Conservation (phyloP, 2,888 invertebrate genomes). For the Laothoe populi region DNA sequence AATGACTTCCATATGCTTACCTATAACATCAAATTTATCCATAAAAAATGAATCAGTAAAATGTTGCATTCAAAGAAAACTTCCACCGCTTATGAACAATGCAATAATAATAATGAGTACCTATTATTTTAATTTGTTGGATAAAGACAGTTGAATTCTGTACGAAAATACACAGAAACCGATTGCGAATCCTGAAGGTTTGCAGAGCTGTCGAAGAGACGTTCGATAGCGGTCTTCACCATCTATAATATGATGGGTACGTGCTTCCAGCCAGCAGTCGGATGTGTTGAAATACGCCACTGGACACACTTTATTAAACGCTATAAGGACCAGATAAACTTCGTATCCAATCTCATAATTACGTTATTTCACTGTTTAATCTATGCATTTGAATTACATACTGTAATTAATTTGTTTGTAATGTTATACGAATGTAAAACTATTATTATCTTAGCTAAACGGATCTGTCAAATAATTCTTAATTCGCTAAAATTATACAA, state of each 20-base stretch:
- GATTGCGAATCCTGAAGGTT: constrained; percentile 56
- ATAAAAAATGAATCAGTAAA: not conserved
- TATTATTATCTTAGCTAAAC: not conserved
- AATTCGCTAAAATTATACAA: not conserved
- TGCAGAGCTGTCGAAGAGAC: constrained; percentile 71
- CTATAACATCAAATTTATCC: too few species aligned
- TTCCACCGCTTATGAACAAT: too few species aligned
- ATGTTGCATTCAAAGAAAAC: too few species aligned
- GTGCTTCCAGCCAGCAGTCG: constrained; percentile 43
- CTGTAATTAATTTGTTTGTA: not conserved
- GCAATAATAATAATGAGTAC: too few species aligned
- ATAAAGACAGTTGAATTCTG: constrained; percentile 40
- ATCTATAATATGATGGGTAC: constrained; percentile 56
- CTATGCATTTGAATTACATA: not conserved
- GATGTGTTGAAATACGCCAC: constrained; percentile 38
- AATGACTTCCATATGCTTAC: not conserved
- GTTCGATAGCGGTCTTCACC: constrained; percentile 55
- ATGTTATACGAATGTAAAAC: not conserved
- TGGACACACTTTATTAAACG: constrained; percentile 15
- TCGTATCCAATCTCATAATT: constrained; percentile 1
- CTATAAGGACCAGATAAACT: constrained; percentile 1
- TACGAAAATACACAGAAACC: constrained; percentile 61
- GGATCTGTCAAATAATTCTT: constrained; percentile 2
- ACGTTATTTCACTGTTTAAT: too few species aligned
- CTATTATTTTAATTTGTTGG: not conserved